These are phyloP conservation scores for Acrossocheilus fasciatus DNA, from an alignment of 2,797 vertebrate genomes.

Conservation along the genomic window DNA sequence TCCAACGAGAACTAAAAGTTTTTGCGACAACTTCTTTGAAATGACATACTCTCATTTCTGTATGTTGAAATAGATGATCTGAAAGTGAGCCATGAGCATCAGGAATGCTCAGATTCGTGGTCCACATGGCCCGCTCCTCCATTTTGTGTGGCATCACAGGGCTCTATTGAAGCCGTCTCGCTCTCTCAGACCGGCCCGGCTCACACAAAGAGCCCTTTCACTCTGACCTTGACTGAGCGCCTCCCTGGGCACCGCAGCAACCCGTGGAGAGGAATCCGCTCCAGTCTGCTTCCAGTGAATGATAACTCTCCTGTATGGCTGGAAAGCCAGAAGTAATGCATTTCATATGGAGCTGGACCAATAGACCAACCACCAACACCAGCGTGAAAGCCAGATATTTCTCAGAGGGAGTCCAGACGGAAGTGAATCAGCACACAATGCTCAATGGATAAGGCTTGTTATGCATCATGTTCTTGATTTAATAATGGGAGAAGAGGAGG, in stretches of 20 bases:
- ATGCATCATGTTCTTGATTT: conserved; percentile 48
- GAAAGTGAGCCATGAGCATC: conserved; percentile 11
- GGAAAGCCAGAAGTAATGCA: conserved; percentile 40
- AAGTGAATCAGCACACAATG: conserved; percentile 31
- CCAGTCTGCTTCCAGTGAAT: conserved; percentile 58
- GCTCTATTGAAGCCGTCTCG: conserved; percentile 70
- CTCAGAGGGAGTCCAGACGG: conserved; percentile 25
- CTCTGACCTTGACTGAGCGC: conserved; percentile 79
- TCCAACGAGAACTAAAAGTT: conserved; percentile 1
- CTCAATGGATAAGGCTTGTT: conserved; percentile 10
- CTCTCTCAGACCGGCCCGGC: conserved; percentile 52
- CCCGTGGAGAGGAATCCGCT: conserved; percentile 74
- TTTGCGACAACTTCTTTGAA: background rate
- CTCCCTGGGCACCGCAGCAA: conserved; percentile 80
- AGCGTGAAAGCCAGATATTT: background rate
- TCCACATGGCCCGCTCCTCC: conserved; percentile 62
- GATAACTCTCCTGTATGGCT: conserved; percentile 66
- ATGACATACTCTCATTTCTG: background rate
- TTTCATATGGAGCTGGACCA: conserved; percentile 42
- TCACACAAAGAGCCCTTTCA: conserved; percentile 82
- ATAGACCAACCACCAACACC: conserved; percentile 31
- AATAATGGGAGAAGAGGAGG: conserved; percentile 42
- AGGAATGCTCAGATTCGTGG: conserved; percentile 16
- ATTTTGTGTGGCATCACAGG: conserved; percentile 69
- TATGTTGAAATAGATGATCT: background rate